phyloP scores from a whole-genome alignment of 2,888 invertebrate genomes.

The Catocala sponsa region DNA sequence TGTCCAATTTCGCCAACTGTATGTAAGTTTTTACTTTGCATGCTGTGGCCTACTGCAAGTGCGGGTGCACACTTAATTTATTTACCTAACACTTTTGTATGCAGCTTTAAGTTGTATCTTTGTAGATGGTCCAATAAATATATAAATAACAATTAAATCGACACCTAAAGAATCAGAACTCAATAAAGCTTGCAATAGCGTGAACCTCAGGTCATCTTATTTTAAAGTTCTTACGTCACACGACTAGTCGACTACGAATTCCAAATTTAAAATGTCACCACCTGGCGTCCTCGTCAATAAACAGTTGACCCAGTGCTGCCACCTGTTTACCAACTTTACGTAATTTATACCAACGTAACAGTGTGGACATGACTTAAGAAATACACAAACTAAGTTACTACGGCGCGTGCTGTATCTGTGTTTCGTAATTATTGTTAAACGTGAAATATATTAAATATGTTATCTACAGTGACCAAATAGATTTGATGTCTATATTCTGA shows the following conservation, averaged over 20 bases:
- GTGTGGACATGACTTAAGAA: constrained; percentile 53
- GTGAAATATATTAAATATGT: constrained; percentile 1
- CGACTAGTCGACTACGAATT: constrained; percentile 36
- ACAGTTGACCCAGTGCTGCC: constrained; percentile 60
- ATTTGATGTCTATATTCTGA: too few relatives aligned
- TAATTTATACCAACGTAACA: constrained; percentile 52
- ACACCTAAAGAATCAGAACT: neutral
- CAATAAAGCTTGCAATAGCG: constrained; percentile 16
- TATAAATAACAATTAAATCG: neutral
- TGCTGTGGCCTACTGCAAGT: too few relatives aligned
- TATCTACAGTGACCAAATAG: neutral
- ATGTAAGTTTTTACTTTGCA: too few relatives aligned
- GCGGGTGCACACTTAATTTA: too few relatives aligned
- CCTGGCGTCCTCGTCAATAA: constrained; percentile 66
- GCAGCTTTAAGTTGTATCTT: too few relatives aligned
- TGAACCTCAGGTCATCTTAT: constrained; percentile 19
- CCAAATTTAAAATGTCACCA: constrained; percentile 55
- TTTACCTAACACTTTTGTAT: too few relatives aligned
- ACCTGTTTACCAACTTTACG: constrained; percentile 56
- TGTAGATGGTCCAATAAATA: too few relatives aligned
- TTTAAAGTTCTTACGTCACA: constrained; percentile 23
- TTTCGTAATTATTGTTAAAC: constrained; percentile 23
- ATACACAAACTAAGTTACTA: constrained; percentile 47
- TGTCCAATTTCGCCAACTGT: too few relatives aligned
- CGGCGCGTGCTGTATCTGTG: constrained; percentile 48